phyloP scores from a whole-genome alignment of 2,888 invertebrate genomes.

The Phengaris alcon region DNA sequence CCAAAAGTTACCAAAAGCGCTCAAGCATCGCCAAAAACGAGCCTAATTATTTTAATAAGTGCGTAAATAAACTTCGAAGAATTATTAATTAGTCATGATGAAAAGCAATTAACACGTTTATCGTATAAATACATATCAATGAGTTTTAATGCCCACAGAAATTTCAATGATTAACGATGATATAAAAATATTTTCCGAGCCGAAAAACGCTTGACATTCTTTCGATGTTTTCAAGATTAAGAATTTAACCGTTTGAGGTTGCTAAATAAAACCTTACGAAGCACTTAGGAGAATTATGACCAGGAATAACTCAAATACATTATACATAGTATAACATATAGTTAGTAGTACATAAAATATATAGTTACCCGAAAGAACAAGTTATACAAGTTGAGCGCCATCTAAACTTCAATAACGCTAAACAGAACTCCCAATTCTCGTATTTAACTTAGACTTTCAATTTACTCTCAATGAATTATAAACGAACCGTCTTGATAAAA shows the following conservation, averaged over 20 bases:
- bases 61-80: constrained; percentile 15
- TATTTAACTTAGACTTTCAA: too few relatives aligned
- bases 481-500: too few relatives aligned
- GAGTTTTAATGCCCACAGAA: constrained; percentile 12
- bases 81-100: constrained; percentile 21
- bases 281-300: too few relatives aligned
- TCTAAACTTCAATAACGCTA: too few relatives aligned
- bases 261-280: background rate
- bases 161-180: constrained; percentile 6
- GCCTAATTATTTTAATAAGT: constrained; percentile 22
- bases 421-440: too few relatives aligned
- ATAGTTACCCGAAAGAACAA: too few relatives aligned
- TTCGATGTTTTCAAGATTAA: background rate
- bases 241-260: background rate
- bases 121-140: constrained; percentile 25
- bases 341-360: too few relatives aligned
- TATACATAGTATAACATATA: too few relatives aligned
- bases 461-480: too few relatives aligned
- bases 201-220: background rate
- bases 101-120: constrained; percentile 25
- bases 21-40: constrained; percentile 14
- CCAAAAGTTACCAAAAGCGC: background rate
- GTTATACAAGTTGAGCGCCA: too few relatives aligned
- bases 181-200: background rate
- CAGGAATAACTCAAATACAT: too few relatives aligned